These are phyloP conservation scores for Scolopax bukidnonensis DNA, from an alignment of 2,797 vertebrate species.

Conservation along the genomic window DNA sequence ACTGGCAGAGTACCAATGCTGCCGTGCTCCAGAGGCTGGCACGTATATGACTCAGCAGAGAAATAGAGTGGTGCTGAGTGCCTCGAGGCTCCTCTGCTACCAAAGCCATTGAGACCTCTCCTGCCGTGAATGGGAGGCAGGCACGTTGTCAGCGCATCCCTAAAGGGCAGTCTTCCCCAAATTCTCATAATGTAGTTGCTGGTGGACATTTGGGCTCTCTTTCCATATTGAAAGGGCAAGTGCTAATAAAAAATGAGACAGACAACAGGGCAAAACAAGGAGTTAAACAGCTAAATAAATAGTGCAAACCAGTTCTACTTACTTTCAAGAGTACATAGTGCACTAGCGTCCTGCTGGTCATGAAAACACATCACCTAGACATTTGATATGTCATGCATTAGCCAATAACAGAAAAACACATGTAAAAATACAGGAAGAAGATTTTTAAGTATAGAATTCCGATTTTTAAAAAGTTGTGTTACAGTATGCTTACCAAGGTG, in stretches of 20 bases:
- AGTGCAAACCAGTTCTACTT: background rate
- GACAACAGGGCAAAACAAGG: background rate
- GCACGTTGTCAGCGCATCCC: background rate
- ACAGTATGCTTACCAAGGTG: background rate
- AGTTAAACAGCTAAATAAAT: background rate
- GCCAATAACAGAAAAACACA: background rate
- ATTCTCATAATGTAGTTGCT: background rate
- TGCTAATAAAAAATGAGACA: background rate
- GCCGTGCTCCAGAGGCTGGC: accelerated
- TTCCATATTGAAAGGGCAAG: background rate
- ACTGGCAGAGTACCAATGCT: background rate
- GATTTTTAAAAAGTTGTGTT: background rate
- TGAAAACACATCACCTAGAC: background rate
- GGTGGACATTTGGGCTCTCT: background rate
- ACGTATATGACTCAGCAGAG: background rate
- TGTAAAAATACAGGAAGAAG: background rate
- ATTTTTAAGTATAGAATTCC: background rate
- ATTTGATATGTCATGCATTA: background rate
- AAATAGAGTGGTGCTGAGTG: background rate
- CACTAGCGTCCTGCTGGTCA: background rate
- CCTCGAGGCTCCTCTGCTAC: background rate
- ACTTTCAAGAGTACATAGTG: background rate
- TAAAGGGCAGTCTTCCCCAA: background rate
- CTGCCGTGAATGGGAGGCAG: background rate
- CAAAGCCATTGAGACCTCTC: background rate